These are phyloP conservation scores for Augochlora pura DNA, from an alignment of 1,140 invertebrate genomes.

Conservation along the genomic window DNA sequence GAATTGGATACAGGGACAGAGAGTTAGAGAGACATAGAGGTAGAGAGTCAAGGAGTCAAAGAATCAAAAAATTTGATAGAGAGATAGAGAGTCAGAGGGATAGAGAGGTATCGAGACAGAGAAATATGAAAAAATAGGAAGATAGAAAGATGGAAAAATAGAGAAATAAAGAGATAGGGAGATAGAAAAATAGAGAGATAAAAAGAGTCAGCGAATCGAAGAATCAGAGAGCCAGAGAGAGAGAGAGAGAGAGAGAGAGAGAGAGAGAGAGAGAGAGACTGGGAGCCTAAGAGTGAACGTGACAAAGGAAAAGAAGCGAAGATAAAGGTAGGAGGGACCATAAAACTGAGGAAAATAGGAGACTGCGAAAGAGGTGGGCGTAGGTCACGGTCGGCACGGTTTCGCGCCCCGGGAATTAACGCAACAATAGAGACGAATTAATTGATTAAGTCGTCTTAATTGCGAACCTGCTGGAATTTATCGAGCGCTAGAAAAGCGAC, in stretches of 20 bases:
- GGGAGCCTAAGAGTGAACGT: background rate
- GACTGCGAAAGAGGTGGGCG: constrained; percentile 42
- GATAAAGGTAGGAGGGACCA: background rate
- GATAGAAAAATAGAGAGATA: background rate
- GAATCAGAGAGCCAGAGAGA: too few species aligned
- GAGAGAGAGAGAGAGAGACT: background rate
- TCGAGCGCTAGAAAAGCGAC: constrained; percentile 3
- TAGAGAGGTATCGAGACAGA: background rate
- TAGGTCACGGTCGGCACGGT: constrained; percentile 61
- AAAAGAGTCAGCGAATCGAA: too few species aligned
- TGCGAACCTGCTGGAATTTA: constrained; percentile 60
- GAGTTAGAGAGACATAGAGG: background rate
- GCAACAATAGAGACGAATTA: constrained; percentile 69
- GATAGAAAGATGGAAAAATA: too few species aligned
- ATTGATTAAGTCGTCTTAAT: constrained; percentile 75
- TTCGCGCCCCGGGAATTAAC: constrained; percentile 57
- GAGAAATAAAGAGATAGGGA: background rate
- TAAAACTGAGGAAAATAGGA: background rate
- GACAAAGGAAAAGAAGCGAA: background rate
- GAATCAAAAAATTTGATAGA: background rate
- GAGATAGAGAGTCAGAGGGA: background rate
- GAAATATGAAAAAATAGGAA: background rate
- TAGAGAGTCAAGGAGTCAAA: too few species aligned
- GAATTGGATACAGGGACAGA: too few species aligned
- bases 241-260: background rate